Conservation (phyloP, 2,797 vertebrate species). For the Peromyscus eremicus region DNA sequence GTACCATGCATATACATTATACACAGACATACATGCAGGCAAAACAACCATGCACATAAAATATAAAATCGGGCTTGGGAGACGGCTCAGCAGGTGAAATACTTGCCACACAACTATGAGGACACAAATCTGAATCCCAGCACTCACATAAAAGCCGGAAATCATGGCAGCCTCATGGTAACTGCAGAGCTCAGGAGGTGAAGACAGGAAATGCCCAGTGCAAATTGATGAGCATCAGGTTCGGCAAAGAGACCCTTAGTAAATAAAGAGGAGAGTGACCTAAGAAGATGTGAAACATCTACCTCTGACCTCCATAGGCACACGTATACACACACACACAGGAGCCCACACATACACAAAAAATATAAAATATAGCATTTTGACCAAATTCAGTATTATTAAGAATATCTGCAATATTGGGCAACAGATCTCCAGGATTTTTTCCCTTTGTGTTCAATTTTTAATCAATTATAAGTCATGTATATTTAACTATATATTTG, state of each 20-base stretch:
- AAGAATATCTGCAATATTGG: neutral
- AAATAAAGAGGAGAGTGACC: neutral
- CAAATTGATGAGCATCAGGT: neutral
- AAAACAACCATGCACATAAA: neutral
- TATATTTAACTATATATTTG: slow-evolving; percentile 23
- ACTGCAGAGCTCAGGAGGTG: neutral
- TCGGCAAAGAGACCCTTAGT: neutral
- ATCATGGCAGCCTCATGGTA: too few relatives aligned
- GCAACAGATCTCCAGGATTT: neutral
- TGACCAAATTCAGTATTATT: neutral
- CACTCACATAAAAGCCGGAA: neutral
- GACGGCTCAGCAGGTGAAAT: neutral
- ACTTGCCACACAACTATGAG: neutral
- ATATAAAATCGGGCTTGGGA: neutral
- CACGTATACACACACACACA: neutral
- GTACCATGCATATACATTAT: neutral
- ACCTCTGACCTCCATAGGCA: neutral
- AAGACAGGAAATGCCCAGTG: neutral
- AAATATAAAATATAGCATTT: neutral
- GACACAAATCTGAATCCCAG: neutral
- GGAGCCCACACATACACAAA: neutral
- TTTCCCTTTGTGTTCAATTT: slow-evolving; percentile 39
- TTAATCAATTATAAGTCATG: slow-evolving; percentile 25
- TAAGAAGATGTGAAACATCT: neutral
- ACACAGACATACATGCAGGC: neutral